phyloP scores from a whole-genome alignment of 1,140 invertebrate species.

The Neotoxoptera formosana region DNA sequence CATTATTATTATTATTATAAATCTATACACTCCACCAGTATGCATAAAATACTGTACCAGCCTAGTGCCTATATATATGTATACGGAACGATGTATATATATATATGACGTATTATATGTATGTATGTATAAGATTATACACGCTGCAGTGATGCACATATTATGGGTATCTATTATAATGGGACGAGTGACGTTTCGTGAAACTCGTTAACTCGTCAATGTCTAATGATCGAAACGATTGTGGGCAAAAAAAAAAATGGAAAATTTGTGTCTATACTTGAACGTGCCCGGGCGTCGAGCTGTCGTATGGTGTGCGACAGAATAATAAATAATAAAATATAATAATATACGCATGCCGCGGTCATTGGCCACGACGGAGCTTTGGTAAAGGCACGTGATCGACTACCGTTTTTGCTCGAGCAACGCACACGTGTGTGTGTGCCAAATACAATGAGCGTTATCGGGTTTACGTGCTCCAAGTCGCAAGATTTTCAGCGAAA shows the following conservation, averaged over 20 bases:
- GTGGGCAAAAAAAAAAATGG: neutral
- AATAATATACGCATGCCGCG: neutral
- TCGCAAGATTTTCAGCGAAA: neutral
- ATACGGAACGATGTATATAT: neutral
- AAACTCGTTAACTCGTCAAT: constrained; percentile 32
- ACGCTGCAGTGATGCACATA: neutral
- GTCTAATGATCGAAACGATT: neutral
- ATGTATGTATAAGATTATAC: neutral
- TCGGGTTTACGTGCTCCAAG: constrained; percentile 38
- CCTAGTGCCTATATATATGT: neutral
- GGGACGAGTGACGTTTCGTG: neutral
- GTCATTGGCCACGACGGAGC: constrained; percentile 25
- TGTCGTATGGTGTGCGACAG: neutral
- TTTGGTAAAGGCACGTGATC: constrained; percentile 12
- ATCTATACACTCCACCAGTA: neutral
- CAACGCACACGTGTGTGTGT: neutral
- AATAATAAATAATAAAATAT: neutral
- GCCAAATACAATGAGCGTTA: neutral
- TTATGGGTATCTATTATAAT: neutral
- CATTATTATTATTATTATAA: neutral
- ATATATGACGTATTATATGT: no score
- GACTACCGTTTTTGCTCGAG: neutral
- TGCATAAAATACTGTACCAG: neutral
- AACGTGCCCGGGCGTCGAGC: no score
- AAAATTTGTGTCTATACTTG: no score